A percentile compares a stretch with the other conserved stretches of the same genome.
phyloP scores from a whole-genome alignment of 2,113 vertebrate species.

The Petrocephalus microphthalmus region DNA sequence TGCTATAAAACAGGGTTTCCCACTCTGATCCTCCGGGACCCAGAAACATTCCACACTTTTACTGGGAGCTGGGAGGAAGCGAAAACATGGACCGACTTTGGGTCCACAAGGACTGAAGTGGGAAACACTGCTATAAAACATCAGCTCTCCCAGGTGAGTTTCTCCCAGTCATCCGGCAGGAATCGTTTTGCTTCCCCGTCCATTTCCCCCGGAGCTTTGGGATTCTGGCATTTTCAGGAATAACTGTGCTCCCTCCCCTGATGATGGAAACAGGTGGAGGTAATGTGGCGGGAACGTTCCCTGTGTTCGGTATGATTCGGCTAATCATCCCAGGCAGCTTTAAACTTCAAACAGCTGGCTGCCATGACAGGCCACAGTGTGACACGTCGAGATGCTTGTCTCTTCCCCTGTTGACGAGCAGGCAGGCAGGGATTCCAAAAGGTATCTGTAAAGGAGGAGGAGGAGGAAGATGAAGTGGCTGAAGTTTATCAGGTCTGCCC shows the following conservation, averaged over 20 bases:
- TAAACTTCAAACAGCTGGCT: not conserved
- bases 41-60: too few relatives aligned
- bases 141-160: not conserved
- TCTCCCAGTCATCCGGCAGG: not conserved
- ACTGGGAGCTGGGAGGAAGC: too few relatives aligned
- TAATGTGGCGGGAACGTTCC: not conserved
- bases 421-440: not conserved
- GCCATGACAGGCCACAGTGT: not conserved
- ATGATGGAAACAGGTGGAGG: not conserved
- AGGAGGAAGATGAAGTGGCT: not conserved
- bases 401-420: not conserved
- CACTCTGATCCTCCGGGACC: too few relatives aligned
- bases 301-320: not conserved
- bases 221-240: not conserved
- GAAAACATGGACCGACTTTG: too few relatives aligned
- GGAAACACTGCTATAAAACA: not conserved
- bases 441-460: not conserved
- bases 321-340: constrained; percentile 4
- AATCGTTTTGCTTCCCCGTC: not conserved
- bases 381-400: not conserved
- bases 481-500: not conserved
- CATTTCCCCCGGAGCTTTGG: not conserved
- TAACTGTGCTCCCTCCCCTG: not conserved
- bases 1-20: not conserved
- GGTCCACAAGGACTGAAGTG: too few relatives aligned